phyloP scores from a whole-genome alignment of 2,888 invertebrate species.

The Dugesia japonica region DNA sequence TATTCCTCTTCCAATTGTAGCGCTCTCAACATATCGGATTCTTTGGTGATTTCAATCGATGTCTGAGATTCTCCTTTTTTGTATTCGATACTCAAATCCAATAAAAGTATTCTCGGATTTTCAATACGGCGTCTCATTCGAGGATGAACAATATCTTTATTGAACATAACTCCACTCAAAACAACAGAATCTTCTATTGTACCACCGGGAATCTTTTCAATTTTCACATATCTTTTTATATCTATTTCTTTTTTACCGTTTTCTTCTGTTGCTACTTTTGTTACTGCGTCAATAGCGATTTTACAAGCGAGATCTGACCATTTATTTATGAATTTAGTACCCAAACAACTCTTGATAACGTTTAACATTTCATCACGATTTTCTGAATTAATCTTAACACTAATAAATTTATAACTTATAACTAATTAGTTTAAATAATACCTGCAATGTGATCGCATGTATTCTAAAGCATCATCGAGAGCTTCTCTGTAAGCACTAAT shows the following conservation, averaged over 20 bases:
- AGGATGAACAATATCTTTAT: slow-evolving; percentile 92
- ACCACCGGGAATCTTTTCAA: slow-evolving; percentile 77
- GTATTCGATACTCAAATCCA: slow-evolving; percentile 90
- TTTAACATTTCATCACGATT: slow-evolving; percentile 62
- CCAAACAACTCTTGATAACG: slow-evolving; percentile 75
- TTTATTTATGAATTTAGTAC: slow-evolving; percentile 85
- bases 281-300: slow-evolving; percentile 83
- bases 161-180: slow-evolving; percentile 82
- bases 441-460: neutral
- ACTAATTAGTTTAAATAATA: no score
- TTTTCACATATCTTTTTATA: slow-evolving; percentile 87
- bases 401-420: slow-evolving; percentile 44
- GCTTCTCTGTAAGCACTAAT: slow-evolving; percentile 84
- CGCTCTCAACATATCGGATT: slow-evolving; percentile 63
- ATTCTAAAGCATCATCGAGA: slow-evolving; percentile 70
- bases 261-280: slow-evolving; percentile 70
- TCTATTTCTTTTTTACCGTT: slow-evolving; percentile 77
- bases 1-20: slow-evolving; percentile 85
- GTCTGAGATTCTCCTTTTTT: slow-evolving; percentile 98
- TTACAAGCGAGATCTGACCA: slow-evolving; percentile 73
- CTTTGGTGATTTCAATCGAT: slow-evolving; percentile 80
- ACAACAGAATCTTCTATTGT: slow-evolving; percentile 81
- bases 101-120: slow-evolving; percentile 77
- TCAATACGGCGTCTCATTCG: slow-evolving; percentile 81
- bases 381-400: slow-evolving; percentile 63